A percentile compares a stretch with the other conserved stretches of the same genome.
phyloP scores from a whole-genome alignment of 2,888 invertebrate genomes.

The Acronicta aceris region DNA sequence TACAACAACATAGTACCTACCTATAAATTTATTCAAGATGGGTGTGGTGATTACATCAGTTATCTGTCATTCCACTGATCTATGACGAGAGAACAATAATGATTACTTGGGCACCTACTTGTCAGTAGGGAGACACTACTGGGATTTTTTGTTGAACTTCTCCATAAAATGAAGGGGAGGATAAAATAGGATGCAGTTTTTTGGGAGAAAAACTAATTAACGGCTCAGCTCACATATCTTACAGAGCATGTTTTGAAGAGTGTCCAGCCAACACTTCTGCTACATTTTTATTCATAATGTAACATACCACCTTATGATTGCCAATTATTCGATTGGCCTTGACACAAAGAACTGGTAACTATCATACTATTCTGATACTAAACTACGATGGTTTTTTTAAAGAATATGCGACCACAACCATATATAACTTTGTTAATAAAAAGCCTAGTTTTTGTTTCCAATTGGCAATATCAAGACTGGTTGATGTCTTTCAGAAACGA shows the following conservation, averaged over 20 bases:
- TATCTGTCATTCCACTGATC: conserved; percentile 26
- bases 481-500: conserved; percentile 10
- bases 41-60: conserved; percentile 50
- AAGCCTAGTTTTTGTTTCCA: conserved; percentile 3
- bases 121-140: background rate
- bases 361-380: too few relatives aligned
- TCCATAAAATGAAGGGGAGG: too few relatives aligned
- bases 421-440: conserved; percentile 3
- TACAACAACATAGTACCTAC: conserved; percentile 8
- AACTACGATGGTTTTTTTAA: conserved; percentile 7
- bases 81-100: background rate
- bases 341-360: too few relatives aligned
- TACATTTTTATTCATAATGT: too few relatives aligned
- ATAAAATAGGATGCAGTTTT: too few relatives aligned
- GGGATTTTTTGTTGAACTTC: too few relatives aligned
- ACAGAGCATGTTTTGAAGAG: too few relatives aligned
- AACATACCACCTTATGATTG: too few relatives aligned
- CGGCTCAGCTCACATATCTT: too few relatives aligned
- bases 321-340: too few relatives aligned
- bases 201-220: too few relatives aligned
- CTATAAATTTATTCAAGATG: conserved; percentile 21
- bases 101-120: background rate
- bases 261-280: too few relatives aligned
- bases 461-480: conserved; percentile 20
- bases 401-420: conserved; percentile 4